Evolutionary conservation across 2,797 vertebrate genomes (phyloP), one percentile per base, ranked within the genome.

Genomic region (Sebastolobus altivelis): DNA sequence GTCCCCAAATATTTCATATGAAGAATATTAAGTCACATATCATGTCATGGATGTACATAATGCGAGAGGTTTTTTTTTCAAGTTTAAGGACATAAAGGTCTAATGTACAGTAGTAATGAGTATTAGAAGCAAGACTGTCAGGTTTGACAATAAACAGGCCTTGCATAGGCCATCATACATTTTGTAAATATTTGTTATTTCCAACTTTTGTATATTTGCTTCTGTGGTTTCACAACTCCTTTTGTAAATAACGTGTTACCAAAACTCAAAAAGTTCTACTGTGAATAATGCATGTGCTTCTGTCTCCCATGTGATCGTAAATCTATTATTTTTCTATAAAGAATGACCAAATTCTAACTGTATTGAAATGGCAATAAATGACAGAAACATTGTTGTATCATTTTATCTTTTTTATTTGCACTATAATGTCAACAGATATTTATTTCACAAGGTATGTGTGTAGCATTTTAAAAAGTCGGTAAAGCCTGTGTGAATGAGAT

Each of bases 241-340:
- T 62, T 77, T 90, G 78, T 91, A 91, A 86, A 87, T 85, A 83
- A 33, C 69, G 13, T 84, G 14, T 81, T 40, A 76, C 60, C 25
- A 72, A 83, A 87, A 46, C 35, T 78, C 1, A 43, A 59, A 56
- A 63, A 18, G 54, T 56, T 77, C 8, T 69, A 65, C 59, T 49
- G 25, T 81, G 72, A 72, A 87, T 49, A 20, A 49, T 77, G 65
- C 72, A 27, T 67, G 14, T 80, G 16, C 0, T 12, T 86, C 72
- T 62, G 16, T 84, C 69, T 84, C 75, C 72, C 38, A 33, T 67
- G 35, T 85, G 74, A 80, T 79, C 0, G 8, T 85, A 80, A 77
- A 87, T 87, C 6, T 85, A 66, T 87, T 92, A 88, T 92, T 92
- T 93, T 93, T 93, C 78, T 91, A 91, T 68, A 54, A 87, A 83